Evolutionary conservation across 2,888 invertebrate genomes (phyloP), one percentile per base, ranked within the genome.

Genomic region (Phorcus lineatus): DNA sequence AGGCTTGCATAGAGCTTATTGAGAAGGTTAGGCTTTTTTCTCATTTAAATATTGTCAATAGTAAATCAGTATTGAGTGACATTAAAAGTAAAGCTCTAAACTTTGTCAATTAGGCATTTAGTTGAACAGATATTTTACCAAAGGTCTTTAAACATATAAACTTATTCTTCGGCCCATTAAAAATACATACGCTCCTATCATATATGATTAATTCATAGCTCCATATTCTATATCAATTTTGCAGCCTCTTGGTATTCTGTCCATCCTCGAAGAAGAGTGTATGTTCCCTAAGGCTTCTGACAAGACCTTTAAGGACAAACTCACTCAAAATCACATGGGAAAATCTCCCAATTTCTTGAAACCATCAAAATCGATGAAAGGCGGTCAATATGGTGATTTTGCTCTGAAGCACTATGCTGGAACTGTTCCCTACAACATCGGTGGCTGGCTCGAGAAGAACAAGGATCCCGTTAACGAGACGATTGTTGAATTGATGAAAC

Each of bases 271-370:
- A 95, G 99, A 99, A 96, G 99, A 99, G 95, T 99, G 98, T 97
- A 99, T 99, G 98, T 99, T 99, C 96, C 99, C 99, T 94, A 99
- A 99, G 95, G 99, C 99, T 93, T 97, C 98, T 91, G 99, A 99
- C 94, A 96, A 95, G 94, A 98, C 99, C 94, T 99, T 99, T 95
- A 96, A 97, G 94, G 98, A 99, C 94, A 99, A 99, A 95, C 95
- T 99, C 95, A 97, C 97, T 95, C 96, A 96, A 95, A 98, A 99
- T 95, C 99, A 99, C 94, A 96, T 99, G 95, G 99, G 99, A 95
- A 99, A 99, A 95, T 88, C 90, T 66, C 85, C 86, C 76, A 86
- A 87, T 86, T 91, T 91, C 85, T 86, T 87, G 91, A 91, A 92
- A 85, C 92, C 94, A 7, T 92, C 91, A 82, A 97, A 98, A 94